Base-by-base conservation (phyloP, 2,888 invertebrate genomes). In the Pelosia muscerda region DNA sequence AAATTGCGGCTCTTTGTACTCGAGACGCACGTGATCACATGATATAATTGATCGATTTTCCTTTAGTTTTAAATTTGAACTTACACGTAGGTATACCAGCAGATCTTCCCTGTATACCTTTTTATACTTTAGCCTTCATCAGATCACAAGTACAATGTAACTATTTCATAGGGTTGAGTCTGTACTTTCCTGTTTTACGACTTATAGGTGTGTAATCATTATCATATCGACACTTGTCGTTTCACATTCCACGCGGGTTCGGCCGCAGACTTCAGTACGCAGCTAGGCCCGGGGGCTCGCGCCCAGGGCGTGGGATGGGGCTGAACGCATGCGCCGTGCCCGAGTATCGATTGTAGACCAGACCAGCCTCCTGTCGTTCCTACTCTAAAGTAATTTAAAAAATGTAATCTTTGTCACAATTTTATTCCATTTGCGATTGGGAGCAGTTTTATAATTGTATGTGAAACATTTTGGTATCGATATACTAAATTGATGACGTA, bases 231-330 rank as follows among this genome's bases (percentile, higher is more conserved):
- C 9, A 49, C 70, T 72, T 69, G 67, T 68, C 73, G 78, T 81
- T 77, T 77, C 74, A 77, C 74, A 74, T 73, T 58, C 22, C 22
- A 62, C 26, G 22, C 26, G 65, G 66, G 31, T 62, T 69, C 42
- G 70, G 71, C 72, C 59, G 66, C 66, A 86, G 86, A 82, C 81
- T 82, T 78, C 76, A 81, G 86, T 85, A 84, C 76, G 74, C 68
- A 72, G 73, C 74, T 70, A 77, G 75, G 77, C 80, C 74, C 71
- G 71, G 73, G 75, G 64, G 73, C 55, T 64, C 15, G 22, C 22
- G 64, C 23, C 53, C 8, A 49, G 65, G 67, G 53, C 5, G 67
- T 58, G 64, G n/a, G 66, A 60, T 59, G 63, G 59, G 68, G 69
- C 61, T 55, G 64, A 65, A 71, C 80, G 81, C 81, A 82, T 82